Evolutionary conservation across 2,888 invertebrate genomes (phyloP).

Genomic region (Acanthoscelides obtectus): DNA sequence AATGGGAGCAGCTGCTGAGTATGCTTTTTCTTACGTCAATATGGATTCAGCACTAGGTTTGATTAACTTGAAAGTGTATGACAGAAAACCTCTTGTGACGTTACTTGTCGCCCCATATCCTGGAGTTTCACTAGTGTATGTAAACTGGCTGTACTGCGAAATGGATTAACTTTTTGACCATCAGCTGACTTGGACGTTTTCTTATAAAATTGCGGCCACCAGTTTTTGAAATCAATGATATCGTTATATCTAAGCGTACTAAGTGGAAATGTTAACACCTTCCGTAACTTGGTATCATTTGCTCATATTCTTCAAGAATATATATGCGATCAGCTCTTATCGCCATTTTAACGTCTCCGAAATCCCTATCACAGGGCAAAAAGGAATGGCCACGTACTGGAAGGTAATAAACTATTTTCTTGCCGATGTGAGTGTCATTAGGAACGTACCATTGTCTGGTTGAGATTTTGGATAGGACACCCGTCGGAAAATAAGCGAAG

Average conservation of each 20-base stretch:
- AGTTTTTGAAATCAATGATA: constrained; percentile 14
- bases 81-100: not conserved
- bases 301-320: constrained; percentile 21
- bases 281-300: constrained; percentile 12
- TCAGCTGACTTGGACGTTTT: not conserved
- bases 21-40: constrained; percentile 1
- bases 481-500: no score
- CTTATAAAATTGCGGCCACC: constrained; percentile 12
- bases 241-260: constrained; percentile 10
- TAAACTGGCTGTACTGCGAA: constrained; percentile 14
- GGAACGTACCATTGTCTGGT: no score
- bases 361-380: not conserved
- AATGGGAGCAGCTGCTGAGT: constrained; percentile 16
- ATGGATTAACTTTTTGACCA: constrained; percentile 10
- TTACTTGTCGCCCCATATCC: constrained; percentile 3
- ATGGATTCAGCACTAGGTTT: not conserved
- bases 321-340: constrained; percentile 22
- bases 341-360: constrained; percentile 6
- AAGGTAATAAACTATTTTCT: not conserved
- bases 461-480: no score
- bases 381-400: constrained; percentile 3
- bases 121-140: constrained; percentile 9
- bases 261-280: constrained; percentile 15
- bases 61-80: not conserved
- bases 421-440: not conserved